phyloP scores from a whole-genome alignment of 2,888 invertebrate species.

The Shargacucullia verbasci region DNA sequence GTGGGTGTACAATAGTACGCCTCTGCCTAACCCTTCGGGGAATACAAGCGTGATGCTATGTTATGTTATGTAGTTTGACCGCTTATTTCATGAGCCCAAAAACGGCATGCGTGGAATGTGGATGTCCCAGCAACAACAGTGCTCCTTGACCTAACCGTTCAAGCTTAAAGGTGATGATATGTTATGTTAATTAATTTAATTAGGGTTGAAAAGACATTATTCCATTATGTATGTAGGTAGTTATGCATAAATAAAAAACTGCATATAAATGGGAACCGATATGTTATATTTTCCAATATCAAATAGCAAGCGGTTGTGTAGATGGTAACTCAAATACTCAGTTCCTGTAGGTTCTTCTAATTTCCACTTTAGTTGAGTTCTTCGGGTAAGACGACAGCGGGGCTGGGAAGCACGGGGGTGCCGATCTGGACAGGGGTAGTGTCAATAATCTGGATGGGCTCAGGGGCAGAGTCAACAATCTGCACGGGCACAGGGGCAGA shows the following conservation, averaged over 20 bases:
- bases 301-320: constrained; percentile 9
- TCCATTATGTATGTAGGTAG: not conserved
- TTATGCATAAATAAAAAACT: constrained; percentile 5
- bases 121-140: no score
- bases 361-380: constrained; percentile 30
- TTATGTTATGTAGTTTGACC: no score
- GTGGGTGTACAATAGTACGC: no score
- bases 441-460: constrained; percentile 17
- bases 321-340: constrained; percentile 16
- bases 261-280: constrained; percentile 13
- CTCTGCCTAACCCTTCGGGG: no score
- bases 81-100: no score
- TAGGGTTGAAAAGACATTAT: no score
- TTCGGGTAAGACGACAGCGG: constrained; percentile 31
- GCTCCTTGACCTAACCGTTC: no score
- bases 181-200: no score
- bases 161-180: no score
- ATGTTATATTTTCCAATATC: constrained; percentile 9
- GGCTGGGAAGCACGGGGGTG: constrained; percentile 31
- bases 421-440: no score
- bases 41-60: no score
- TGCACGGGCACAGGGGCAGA: constrained; percentile 21
- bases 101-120: no score
- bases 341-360: constrained; percentile 10
- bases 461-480: constrained; percentile 26